Base-by-base conservation (phyloP, 1,140 invertebrate species). In the Parapsyche elsis region DNA sequence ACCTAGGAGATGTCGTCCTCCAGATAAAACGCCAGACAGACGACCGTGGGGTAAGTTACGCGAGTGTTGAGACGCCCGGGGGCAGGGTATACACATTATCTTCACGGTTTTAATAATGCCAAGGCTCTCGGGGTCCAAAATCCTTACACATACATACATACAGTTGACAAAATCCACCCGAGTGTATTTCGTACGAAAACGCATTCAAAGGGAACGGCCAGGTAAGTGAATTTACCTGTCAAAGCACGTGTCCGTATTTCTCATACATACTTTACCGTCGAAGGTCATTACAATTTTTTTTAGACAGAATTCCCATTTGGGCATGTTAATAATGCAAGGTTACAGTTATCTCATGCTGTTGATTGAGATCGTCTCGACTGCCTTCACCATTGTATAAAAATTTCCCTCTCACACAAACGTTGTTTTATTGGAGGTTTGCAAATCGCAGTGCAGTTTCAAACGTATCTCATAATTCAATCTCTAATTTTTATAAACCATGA, bases 1-100 rank as follows among this genome's bases (percentile, higher is more conserved):
- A 67, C 64, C 64, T 23, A 23, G 49, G 49, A 67, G 64, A 67
- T 67, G 21, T 24, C 21, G 12, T 67, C 64, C 9, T 67, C 24
- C 1, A 67, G 64, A 67, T 67, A 67, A 64, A 23, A 67, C 10
- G 64, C 64, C 24, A 67, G 64, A 67, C 64, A 67, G 64, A 67
- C 64, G 64, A 26, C 10, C 49, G 12, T 14, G 49, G 49, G 49
- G 49, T 53, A 14, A 1, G 57, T 2, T 67, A 24, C 64, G n/a
- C n/a, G 7, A 67, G 64, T 67, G 64, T 21, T 23, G 21, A 26
- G 24, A 67, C 64, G 24, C 21, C 16, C 5, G 4, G 59, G 16
- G 21, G 21, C 24, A 64, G n/a, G n/a, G n/a, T n/a, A n/a, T n/a
- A n/a, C n/a, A n/a, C 24, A 67, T 67, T 67, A 67, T 67, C 24